phyloP scores from a whole-genome alignment of 2,113 vertebrate species.

The Pluvianellus socialis region DNA sequence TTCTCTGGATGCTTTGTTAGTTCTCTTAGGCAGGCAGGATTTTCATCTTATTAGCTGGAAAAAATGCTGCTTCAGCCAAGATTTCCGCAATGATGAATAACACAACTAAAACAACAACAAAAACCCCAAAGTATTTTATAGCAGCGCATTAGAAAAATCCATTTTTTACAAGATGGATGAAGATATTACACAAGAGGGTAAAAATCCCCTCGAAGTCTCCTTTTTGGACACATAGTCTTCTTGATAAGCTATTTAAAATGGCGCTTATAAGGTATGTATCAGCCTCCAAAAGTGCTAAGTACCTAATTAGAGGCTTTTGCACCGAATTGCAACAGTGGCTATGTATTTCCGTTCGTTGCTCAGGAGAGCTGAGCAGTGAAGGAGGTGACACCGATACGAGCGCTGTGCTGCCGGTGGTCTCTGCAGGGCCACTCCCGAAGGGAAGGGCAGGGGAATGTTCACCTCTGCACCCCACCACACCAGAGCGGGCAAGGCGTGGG shows the following conservation, averaged over 20 bases:
- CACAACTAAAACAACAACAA: not conserved
- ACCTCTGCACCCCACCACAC: not conserved
- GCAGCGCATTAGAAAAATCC: not conserved
- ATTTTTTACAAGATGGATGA: not conserved
- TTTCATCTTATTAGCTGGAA: slow-evolving; percentile 2
- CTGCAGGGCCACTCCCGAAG: not conserved
- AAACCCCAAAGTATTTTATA: too few relatives aligned
- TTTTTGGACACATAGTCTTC: not conserved
- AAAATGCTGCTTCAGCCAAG: not conserved
- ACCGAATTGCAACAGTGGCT: not conserved
- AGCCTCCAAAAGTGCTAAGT: not conserved
- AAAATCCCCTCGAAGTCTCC: not conserved
- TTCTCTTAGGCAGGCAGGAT: not conserved
- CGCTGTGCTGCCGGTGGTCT: not conserved
- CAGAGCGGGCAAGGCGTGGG: too few relatives aligned
- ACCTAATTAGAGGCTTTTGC: not conserved
- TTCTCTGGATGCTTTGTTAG: not conserved
- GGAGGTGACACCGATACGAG: not conserved
- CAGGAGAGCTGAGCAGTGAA: not conserved
- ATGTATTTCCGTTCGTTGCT: not conserved
- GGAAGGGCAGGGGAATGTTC: not conserved
- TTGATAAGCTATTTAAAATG: not conserved
- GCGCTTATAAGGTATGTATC: not conserved
- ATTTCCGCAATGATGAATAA: not conserved
- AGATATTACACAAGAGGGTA: not conserved